phyloP scores from a whole-genome alignment of 2,113 vertebrate species.

The Pholis gunnellus region DNA sequence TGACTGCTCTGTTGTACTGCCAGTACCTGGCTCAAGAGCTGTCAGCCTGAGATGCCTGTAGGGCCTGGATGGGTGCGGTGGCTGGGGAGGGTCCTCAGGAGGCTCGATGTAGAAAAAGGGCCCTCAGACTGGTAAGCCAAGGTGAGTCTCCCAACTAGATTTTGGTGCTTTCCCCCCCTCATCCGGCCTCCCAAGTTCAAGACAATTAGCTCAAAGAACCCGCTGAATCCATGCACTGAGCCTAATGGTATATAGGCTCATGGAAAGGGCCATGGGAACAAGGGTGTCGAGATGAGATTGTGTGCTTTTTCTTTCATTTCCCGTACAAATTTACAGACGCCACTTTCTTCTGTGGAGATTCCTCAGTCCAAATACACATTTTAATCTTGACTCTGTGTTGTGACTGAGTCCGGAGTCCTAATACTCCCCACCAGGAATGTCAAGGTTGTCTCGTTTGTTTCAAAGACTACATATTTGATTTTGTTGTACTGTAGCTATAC shows the following conservation, averaged over 20 bases:
- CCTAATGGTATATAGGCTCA: conserved; percentile 9
- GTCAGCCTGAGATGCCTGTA: conserved; percentile 73
- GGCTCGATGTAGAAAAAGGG: conserved; percentile 6
- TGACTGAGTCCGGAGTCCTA: background rate
- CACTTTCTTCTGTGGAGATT: background rate
- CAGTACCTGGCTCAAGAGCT: conserved; percentile 70
- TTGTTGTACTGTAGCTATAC: conserved; percentile 38
- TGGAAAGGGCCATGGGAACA: background rate
- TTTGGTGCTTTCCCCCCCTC: conserved; percentile 2
- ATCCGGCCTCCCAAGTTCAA: conserved; percentile 60
- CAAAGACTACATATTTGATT: conserved; percentile 10
- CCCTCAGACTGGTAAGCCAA: conserved; percentile 41
- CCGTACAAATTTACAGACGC: background rate
- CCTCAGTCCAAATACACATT: conserved; percentile 33
- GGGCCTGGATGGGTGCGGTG: conserved; percentile 55
- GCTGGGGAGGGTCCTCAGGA: conserved; percentile 22
- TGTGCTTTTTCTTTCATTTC: background rate
- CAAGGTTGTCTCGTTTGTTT: conserved; percentile 53
- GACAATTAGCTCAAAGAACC: conserved; percentile 42
- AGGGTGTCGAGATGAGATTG: background rate
- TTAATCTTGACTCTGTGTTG: conserved; percentile 15
- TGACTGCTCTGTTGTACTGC: conserved; percentile 68
- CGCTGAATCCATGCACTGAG: conserved; percentile 12
- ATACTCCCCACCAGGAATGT: conserved; percentile 60
- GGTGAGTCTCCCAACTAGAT: conserved; percentile 33